These are phyloP conservation scores for Gambusia holbrooki DNA, from an alignment of 2,113 vertebrate genomes.

Conservation along the genomic window DNA sequence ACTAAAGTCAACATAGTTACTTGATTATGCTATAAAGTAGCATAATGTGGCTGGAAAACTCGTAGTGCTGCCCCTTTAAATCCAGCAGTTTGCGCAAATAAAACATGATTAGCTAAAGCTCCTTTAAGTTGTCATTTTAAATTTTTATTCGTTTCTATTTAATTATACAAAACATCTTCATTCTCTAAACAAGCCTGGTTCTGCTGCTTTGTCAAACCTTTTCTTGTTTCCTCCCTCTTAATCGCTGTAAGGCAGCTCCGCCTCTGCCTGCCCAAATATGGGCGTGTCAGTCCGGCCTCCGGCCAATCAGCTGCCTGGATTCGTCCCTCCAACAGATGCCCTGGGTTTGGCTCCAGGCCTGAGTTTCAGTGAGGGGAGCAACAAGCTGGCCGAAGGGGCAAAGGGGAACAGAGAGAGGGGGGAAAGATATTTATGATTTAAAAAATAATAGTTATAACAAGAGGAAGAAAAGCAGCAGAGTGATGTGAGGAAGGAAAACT, in stretches of 20 bases:
- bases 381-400: constrained; percentile 61
- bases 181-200: background rate
- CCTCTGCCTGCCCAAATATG: constrained; percentile 71
- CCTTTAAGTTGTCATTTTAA: background rate
- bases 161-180: background rate
- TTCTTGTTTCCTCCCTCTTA: constrained; percentile 54
- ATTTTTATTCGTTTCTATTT: background rate
- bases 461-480: constrained; percentile 33
- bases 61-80: too few species aligned
- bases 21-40: too few species aligned
- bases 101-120: background rate
- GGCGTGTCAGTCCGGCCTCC: constrained; percentile 66
- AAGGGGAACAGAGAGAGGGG: constrained; percentile 17
- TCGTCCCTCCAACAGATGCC: constrained; percentile 58
- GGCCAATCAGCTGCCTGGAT: constrained; percentile 68
- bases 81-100: background rate
- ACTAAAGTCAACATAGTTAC: too few species aligned
- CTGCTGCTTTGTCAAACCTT: constrained; percentile 31
- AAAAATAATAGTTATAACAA: constrained; percentile 1
- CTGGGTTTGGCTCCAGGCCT: constrained; percentile 59
- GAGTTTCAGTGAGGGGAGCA: constrained; percentile 73
- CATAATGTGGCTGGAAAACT: too few species aligned
- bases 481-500: constrained; percentile 30
- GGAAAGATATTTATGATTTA: background rate
- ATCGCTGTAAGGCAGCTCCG: constrained; percentile 22